Evolutionary conservation across 2,888 invertebrate species (phyloP).

Genomic region (Apotomis capreana): DNA sequence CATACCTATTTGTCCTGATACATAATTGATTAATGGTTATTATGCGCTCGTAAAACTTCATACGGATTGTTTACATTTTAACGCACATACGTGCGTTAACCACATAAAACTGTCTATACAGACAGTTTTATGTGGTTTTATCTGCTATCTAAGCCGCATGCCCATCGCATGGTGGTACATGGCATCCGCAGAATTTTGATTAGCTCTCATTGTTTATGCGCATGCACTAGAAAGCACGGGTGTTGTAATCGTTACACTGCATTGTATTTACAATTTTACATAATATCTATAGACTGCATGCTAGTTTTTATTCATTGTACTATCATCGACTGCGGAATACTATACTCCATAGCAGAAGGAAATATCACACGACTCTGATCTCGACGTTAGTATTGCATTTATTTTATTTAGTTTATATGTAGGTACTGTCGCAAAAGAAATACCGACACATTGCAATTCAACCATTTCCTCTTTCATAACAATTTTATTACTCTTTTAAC

Average conservation of each 20-base stretch:
- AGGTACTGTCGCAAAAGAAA: background rate
- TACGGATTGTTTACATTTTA: conserved; percentile 4
- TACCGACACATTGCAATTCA: conserved; percentile 1
- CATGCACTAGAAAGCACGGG: conserved; percentile 63
- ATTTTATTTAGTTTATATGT: background rate
- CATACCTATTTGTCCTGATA: background rate
- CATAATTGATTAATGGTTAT: conserved; percentile 23
- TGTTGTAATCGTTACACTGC: conserved; percentile 64
- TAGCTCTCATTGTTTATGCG: conserved; percentile 56
- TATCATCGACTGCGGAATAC: background rate
- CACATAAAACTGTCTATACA: too few species aligned
- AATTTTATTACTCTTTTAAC: background rate
- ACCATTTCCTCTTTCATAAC: background rate
- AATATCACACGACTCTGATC: background rate
- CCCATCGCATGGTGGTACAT: conserved; percentile 44
- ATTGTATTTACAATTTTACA: conserved; percentile 44
- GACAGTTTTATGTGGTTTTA: conserved; percentile 5
- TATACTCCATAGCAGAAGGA: background rate
- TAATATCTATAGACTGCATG: conserved; percentile 15
- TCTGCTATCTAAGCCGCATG: conserved; percentile 19
- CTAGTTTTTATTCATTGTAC: conserved; percentile 25
- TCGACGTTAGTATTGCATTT: conserved; percentile 2
- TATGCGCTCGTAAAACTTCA: conserved; percentile 8
- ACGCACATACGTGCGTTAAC: too few species aligned
- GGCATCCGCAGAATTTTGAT: conserved; percentile 51